Evolutionary conservation across 92 coral and sea anemone species (phyloP), one percentile per base, ranked within the genome.

Genomic region (Siderastrea radians): DNA sequence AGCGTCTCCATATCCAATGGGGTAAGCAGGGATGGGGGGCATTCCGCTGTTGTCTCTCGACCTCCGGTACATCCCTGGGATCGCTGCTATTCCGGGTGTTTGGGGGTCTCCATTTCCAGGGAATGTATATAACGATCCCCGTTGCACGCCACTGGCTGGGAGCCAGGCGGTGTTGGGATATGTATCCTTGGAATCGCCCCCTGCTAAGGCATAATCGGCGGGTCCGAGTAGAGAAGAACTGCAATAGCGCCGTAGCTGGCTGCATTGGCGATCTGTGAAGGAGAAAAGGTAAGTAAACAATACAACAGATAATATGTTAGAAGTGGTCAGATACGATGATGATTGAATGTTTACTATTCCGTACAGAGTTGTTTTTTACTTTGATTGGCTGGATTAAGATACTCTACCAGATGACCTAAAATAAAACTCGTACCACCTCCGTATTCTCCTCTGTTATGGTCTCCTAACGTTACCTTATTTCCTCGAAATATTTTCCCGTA

Each of bases 1-100:
- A 44, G 99, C 99, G 57, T 96, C 98, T 48, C 94, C 95, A 90
- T 96, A 96, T 5, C 95, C 90, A 80, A 96, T 89, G 44, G 98
- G 96, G 49, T 96, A 98, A 8, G 98, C 99, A 44, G 99, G 99
- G 77, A 96, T 95, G 7, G 76, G 90, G 19, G 99, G 99, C 38
- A 96, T 84, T 19, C 61, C 84, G 66, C 93, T 94, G 3, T 93
- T 91, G 52, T 84, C 89, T 44, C 49, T 52, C 13, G 87, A 49
- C 10, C 81, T 76, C 49, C 96, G 88, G 84, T 87, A 95, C 91
- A 95, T 88, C 49, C 98, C 99, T 58, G 90, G 86, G 44, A 92
- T 72, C 48, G 99, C 85, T 44, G 99, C 98, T 6, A 89, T 72
- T 2, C 94, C 99, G 5, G 97, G 98, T 17, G 99, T 96, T 58